Evolutionary conservation across 1,140 invertebrate genomes (phyloP), one percentile per base, ranked within the genome.

Genomic region (Calliphora vicina): DNA sequence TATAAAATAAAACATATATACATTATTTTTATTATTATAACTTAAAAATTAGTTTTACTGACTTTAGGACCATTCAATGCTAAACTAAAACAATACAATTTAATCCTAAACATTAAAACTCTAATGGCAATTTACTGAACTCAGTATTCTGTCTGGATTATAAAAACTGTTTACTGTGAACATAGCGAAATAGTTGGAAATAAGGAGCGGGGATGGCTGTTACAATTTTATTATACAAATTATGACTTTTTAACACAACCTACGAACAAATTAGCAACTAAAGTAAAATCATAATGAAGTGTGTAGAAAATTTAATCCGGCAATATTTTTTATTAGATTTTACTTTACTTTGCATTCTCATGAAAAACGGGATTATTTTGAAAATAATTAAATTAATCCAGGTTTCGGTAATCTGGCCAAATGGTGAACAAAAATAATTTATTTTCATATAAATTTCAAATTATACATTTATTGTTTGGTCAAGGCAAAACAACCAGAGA

Each of bases 301-400:
- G 13, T 57, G 50, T 17, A 57, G 17, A 57, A 17, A 57, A n/a
- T 57, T n/a, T n/a, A 57, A 57, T 57, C 50, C 50, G 15, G 15
- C n/a, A n/a, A 57, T 4, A 57, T n/a, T n/a, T 17, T 57, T 57
- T n/a, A 57, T 57, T 57, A n/a, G n/a, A n/a, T n/a, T n/a, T n/a
- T n/a, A 57, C 15, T 57, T 2, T 57, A n/a, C n/a, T 13, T 15
- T 57, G 15, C 50, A 15, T 57, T n/a, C 15, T 57, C 15, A 57
- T 57, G 50, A 57, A 57, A 57, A 17, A n/a, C 15, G n/a, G 50
- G 50, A n/a, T 57, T 57, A 57, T n/a, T 57, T 57, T 57, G 50
- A n/a, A 57, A 57, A 57, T 57, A 57, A 57, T 57, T 57, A 57
- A 57, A 57, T 57, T 57, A 57, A 57, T 57, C 50, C 50, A 57